Evolutionary conservation across 2,113 vertebrate species (phyloP), one percentile per base, ranked within the genome.

Genomic region (Toxostoma redivivum): DNA sequence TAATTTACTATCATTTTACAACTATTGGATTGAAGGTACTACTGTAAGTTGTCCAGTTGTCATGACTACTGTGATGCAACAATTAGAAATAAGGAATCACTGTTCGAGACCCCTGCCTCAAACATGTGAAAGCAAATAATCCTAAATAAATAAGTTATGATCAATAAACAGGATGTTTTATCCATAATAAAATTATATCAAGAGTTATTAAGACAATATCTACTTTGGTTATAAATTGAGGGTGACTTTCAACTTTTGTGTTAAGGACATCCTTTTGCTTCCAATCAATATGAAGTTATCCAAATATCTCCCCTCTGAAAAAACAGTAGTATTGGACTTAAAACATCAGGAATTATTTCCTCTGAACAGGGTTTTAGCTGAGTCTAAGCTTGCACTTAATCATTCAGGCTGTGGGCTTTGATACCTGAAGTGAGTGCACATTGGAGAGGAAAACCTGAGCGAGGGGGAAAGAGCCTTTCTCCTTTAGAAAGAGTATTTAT

Each of bases 401-500:
- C 21, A 11, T 35, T 67, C 20, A 69, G 31, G 38, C 47, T 74
- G 51, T 0, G 0, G 22, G 30, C 14, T 51, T 20, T 57, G n/a
- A 40, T n/a, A 44, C 7, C 47, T 58, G 44, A 54, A 25, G 12
- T 2, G 14, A 79, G 27, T 10, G 28, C 53, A 57, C 28, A 22
- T 0, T 23, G 30, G 37, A 61, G 54, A 81, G 58, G 40, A 79
- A 92, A 62, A 47, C 0, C 0, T 45, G 18, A 60, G 9, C 1
- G 1, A 57, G 35, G 37, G 28, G 15, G 5, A 27, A 65, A 92
- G 15, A 50, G 1, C 5, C 31, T 78, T 51, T 60, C 21, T 51
- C 12, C 3, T 83, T 78, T 33, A 44, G 7, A 62, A 42, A 14
- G 37, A 38, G 19, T 33, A 84, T 65, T 89, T 38, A 11, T 54